These are phyloP conservation scores for Syngnathus acus DNA, from an alignment of 2,797 vertebrate genomes.

Conservation along the genomic window DNA sequence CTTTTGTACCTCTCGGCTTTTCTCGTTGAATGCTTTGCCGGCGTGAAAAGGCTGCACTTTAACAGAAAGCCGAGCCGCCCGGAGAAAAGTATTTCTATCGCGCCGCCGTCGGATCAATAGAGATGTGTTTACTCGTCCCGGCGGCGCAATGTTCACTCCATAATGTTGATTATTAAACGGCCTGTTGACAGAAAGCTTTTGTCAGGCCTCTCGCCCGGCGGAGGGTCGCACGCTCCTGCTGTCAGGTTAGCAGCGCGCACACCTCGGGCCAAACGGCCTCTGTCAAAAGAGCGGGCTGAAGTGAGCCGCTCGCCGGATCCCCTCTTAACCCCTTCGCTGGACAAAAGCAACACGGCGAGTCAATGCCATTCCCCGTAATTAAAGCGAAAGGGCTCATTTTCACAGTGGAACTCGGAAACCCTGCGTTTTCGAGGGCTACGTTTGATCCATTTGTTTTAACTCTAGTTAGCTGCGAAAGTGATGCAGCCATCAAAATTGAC, in stretches of 20 bases:
- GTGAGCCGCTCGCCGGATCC: conserved; percentile 51
- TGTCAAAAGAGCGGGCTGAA: conserved; percentile 64
- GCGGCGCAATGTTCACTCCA: conserved; percentile 78
- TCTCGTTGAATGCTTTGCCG: conserved; percentile 80
- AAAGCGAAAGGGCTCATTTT: conserved; percentile 61
- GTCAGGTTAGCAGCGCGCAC: conserved; percentile 45
- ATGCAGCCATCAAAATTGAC: no score
- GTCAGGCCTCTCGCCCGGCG: conserved; percentile 75
- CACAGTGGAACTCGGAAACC: conserved; percentile 38
- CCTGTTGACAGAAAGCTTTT: conserved; percentile 90
- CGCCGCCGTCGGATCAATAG: conserved; percentile 86
- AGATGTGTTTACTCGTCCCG: conserved; percentile 88
- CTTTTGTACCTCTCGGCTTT: conserved; percentile 77
- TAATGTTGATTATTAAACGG: conserved; percentile 92
- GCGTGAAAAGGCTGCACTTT: conserved; percentile 79
- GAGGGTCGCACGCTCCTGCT: conserved; percentile 58
- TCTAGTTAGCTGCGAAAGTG: no score
- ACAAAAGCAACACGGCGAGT: conserved; percentile 47
- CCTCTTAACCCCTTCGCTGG: conserved; percentile 19
- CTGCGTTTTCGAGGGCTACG: conserved; percentile 33
- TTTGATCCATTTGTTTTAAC: conserved; percentile 19
- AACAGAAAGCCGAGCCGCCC: conserved; percentile 70
- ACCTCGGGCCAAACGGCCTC: conserved; percentile 62
- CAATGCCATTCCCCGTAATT: conserved; percentile 56
- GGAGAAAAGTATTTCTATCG: conserved; percentile 87